A percentile compares a stretch with the other conserved stretches of the same genome.
These are phyloP conservation scores for Dicaeum eximium DNA, from an alignment of 2,113 vertebrate genomes.

Conservation along the genomic window DNA sequence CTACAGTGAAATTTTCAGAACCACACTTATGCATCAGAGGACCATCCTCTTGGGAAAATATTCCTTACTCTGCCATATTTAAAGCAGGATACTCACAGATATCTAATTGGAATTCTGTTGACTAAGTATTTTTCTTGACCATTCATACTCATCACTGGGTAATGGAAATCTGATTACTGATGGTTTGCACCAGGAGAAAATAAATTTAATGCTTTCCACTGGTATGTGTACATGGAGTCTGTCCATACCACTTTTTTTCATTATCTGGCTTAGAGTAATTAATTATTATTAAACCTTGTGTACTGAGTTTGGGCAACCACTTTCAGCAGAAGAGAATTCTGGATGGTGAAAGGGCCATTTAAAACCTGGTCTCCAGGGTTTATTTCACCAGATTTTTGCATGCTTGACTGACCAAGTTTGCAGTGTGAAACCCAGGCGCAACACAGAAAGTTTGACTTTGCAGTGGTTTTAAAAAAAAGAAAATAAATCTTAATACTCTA, in stretches of 20 bases:
- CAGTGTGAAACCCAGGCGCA: background rate
- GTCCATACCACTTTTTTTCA: background rate
- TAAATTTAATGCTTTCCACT: background rate
- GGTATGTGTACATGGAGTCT: background rate
- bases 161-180: conserved; percentile 4
- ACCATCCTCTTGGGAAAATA: background rate
- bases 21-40: background rate
- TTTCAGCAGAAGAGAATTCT: background rate
- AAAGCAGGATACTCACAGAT: background rate
- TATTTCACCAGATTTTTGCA: conserved; percentile 30
- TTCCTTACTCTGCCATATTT: background rate
- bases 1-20: background rate
- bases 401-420: background rate
- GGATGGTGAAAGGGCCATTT: background rate
- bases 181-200: conserved; percentile 15
- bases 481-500: background rate
- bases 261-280: background rate
- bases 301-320: background rate
- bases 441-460: background rate
- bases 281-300: background rate
- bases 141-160: background rate
- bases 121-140: background rate
- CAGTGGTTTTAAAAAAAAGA: background rate
- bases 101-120: background rate
- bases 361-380: background rate